These are phyloP conservation scores for Prosapia bicincta DNA, from an alignment of 2,888 invertebrate genomes.

Conservation along the genomic window DNA sequence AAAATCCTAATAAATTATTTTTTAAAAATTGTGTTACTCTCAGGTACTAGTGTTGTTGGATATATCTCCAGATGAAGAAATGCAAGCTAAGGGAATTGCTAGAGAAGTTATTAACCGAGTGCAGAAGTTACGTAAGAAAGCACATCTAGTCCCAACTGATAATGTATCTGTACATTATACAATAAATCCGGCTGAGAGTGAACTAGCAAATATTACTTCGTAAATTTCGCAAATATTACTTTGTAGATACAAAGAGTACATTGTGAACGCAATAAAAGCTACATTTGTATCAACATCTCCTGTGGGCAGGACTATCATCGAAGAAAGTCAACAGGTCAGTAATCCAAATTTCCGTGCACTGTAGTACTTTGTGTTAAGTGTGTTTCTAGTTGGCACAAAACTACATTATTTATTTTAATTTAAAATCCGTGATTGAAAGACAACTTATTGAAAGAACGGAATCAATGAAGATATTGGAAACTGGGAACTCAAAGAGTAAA, in stretches of 20 bases:
- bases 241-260: conserved; percentile 70
- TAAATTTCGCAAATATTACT: no score
- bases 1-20: no score
- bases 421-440: no score
- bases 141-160: conserved; percentile 87
- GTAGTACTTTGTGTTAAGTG: no score
- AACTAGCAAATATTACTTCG: conserved; percentile 65
- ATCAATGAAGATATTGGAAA: no score
- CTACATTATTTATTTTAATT: no score
- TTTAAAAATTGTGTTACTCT: no score
- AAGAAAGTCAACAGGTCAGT: conserved; percentile 46
- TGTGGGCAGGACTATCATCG: conserved; percentile 57
- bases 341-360: no score
- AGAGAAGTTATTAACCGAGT: conserved; percentile 94
- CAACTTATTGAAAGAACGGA: no score
- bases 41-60: conserved; percentile 81
- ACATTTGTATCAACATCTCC: conserved; percentile 58
- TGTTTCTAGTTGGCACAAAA: no score
- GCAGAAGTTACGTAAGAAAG: conserved; percentile 95
- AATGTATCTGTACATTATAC: conserved; percentile 78
- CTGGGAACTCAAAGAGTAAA: no score
- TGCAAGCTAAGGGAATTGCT: conserved; percentile 92
- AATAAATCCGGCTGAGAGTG: conserved; percentile 54
- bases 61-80: conserved; percentile 80
- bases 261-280: conserved; percentile 78